A percentile compares a stretch with the other conserved stretches of the same genome.
Evolutionary conservation across 2,888 invertebrate genomes (phyloP).

Genomic region (Polymixis lichenea): DNA sequence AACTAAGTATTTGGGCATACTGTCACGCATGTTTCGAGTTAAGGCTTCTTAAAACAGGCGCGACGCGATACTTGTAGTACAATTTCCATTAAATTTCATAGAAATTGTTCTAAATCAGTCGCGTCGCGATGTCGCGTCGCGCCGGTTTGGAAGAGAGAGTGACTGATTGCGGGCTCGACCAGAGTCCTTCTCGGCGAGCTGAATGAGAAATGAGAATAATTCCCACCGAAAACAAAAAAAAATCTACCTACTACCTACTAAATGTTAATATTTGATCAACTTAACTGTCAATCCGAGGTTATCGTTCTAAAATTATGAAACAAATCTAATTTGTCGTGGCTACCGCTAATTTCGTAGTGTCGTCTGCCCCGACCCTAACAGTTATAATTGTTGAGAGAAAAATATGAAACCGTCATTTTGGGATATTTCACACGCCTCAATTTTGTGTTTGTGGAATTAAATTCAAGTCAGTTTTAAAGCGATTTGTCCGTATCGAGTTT

Average conservation of each 20-base stretch:
- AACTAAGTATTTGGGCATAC: not conserved
- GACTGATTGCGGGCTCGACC: no score
- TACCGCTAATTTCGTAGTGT: conserved; percentile 39
- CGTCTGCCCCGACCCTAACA: conserved; percentile 55
- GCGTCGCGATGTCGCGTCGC: no score
- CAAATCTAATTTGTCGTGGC: conserved; percentile 60
- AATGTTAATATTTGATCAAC: conserved; percentile 28
- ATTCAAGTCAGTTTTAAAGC: not conserved
- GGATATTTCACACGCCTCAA: conserved; percentile 44
- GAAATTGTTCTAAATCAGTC: no score
- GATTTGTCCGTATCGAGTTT: not conserved
- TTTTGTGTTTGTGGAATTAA: not conserved
- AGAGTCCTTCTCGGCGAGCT: no score
- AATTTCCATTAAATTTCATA: no score
- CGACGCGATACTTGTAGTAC: no score
- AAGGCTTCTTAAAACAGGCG: no score
- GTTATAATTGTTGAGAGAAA: conserved; percentile 31
- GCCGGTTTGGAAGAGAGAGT: no score
- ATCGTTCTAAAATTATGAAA: conserved; percentile 55
- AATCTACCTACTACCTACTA: not conserved
- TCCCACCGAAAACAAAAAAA: no score
- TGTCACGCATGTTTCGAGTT: not conserved
- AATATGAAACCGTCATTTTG: conserved; percentile 10
- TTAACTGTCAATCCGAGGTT: conserved; percentile 44
- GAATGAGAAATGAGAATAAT: no score